phyloP scores from a whole-genome alignment of 2,113 vertebrate species.

The Sebastes fasciatus region DNA sequence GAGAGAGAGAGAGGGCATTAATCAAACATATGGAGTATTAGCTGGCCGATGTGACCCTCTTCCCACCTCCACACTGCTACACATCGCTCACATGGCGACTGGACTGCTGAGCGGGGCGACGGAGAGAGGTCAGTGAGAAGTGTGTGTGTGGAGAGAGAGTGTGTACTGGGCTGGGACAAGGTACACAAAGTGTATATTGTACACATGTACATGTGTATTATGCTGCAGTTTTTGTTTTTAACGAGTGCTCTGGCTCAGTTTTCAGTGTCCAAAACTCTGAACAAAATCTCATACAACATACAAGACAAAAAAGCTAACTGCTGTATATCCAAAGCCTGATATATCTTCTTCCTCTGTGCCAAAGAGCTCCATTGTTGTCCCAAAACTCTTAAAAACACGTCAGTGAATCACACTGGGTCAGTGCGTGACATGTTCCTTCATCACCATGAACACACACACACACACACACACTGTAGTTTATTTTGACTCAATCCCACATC shows the following conservation, averaged over 20 bases:
- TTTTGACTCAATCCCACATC: not conserved
- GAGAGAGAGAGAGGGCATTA: constrained; percentile 59
- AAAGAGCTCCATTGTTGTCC: not conserved
- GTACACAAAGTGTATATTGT: not conserved
- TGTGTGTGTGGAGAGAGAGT: constrained; percentile 11
- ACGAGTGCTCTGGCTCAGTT: not conserved
- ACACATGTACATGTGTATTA: not conserved
- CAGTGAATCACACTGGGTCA: not conserved
- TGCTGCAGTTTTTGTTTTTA: not conserved
- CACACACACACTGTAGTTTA: not conserved
- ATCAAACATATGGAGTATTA: constrained; percentile 74
- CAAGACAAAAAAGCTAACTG: not conserved
- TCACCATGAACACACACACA: not conserved
- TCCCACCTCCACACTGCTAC: constrained; percentile 48
- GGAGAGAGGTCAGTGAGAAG: constrained; percentile 58
- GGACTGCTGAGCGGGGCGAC: constrained; percentile 63
- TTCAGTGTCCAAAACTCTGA: constrained; percentile 5
- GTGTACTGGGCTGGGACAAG: not conserved
- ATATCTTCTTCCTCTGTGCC: not conserved
- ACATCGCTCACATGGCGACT: constrained; percentile 69
- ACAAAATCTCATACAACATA: not conserved
- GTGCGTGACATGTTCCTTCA: not conserved
- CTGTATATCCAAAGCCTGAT: not conserved
- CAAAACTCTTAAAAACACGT: not conserved
- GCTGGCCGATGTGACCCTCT: constrained; percentile 65